These are phyloP conservation scores for Indri indri DNA, from an alignment of 2,113 vertebrate species.

Conservation along the genomic window DNA sequence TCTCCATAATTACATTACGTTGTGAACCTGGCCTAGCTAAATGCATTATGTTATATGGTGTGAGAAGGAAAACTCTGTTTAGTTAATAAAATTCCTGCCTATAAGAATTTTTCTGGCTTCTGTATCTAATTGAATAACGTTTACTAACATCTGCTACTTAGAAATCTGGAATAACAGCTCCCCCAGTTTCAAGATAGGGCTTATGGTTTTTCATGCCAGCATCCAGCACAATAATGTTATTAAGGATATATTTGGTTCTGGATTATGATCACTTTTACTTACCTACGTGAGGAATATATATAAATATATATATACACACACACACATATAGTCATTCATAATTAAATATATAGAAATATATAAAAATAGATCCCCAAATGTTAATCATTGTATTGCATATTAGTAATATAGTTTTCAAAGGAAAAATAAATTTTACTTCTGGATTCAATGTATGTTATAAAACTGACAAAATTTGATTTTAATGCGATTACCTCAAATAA, in stretches of 20 bases:
- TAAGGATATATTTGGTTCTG: not conserved
- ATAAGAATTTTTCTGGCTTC: not conserved
- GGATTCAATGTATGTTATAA: not conserved
- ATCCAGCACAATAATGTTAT: not conserved
- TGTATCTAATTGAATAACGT: not conserved
- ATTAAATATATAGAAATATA: not conserved
- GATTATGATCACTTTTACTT: not conserved
- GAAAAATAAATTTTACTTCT: not conserved
- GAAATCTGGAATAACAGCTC: not conserved
- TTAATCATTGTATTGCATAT: not conserved
- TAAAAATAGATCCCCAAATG: not conserved
- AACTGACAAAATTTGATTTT: not conserved
- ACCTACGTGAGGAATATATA: too few relatives aligned
- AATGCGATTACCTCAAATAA: not conserved
- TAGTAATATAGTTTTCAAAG: not conserved
- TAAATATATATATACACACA: not conserved
- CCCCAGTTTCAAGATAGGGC: not conserved
- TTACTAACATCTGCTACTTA: not conserved
- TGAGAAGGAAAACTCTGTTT: not conserved
- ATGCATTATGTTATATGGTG: not conserved
- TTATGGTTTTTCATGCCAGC: not conserved
- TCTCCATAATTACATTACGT: not conserved
- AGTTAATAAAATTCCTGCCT: not conserved
- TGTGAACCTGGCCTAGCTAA: not conserved
- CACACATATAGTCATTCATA: not conserved